Evolutionary conservation across 2,888 invertebrate species (phyloP), one percentile per base, ranked within the genome.

Genomic region (Phengaris alcon): DNA sequence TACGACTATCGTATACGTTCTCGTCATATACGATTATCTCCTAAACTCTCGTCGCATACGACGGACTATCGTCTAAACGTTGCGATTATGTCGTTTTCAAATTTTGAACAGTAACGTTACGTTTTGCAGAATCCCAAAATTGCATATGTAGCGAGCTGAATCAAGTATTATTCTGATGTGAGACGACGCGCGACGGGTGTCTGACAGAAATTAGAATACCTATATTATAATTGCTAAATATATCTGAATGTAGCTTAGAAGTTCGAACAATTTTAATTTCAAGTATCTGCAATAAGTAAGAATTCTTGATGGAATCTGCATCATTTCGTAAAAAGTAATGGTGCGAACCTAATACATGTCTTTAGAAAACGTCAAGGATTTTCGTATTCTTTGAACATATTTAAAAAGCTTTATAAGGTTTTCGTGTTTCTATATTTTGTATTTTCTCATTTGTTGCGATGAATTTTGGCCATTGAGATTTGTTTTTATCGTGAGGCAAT

Each of bases 21-120:
- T 74, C 70, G 73, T 76, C 75, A 64, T 74, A 74, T 6, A 51
- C 75, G 75, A 76, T 59, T 76, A 64, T 76, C 59, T 77, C 79
- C 78, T 75, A 76, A 79, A 79, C 79, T 79, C 77, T 77, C 78
- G 77, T 79, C 74, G 74, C 75, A 77, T 79, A 79, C 78, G 76
- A 68, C 77, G 52, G 57, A 79, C 77, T 75, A 77, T 79, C 57
- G 75, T 54, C 12, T 77, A 74, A 59, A 59, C 48, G 55, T 5
- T 44, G 54, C n/a, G 12, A 44, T 55, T 69, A n/a, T 44, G 68
- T 68, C 69, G 54, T 75, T 46, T 69, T 75, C 54, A 55, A 55
- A 70, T 12, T 52, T 59, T 9, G 57, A 15, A 57, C 69, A 13
- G 13, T 44, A 13, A 15, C 69, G 51, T 70, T 70, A 70, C 52